Base-by-base conservation (phyloP, 1,140 invertebrate species). In the Brachionus rotundiformis region DNA sequence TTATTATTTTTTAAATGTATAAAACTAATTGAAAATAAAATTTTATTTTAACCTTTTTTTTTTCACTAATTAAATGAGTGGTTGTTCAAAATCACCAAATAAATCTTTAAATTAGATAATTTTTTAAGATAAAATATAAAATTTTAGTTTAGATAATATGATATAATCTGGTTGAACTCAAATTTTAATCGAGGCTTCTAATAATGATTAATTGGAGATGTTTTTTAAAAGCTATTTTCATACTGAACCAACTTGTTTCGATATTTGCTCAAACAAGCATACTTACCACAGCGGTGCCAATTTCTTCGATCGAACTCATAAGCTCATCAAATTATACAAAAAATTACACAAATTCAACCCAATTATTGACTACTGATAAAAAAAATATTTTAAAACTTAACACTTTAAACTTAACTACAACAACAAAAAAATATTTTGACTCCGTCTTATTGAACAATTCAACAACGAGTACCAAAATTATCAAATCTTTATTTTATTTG, bases 11-110 rank as follows among this genome's bases (percentile, higher is more conserved):
- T 54, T 23, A n/a, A 29, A 65, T 65, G 61, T 65, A 65, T 13
- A 65, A 41, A 31, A 31, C 31, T 33, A 65, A 65, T 31, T 65
- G 25, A 65, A 33, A 65, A 65, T 65, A 65, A 65, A 65, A 65
- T 33, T 33, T 23, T 29, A 65, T 65, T 65, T 65, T 61, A 36
- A 41, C 36, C 3, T 29, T 65, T 63, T 29, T 65, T 33, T 10
- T n/a, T 65, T 65, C 16, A n/a, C 13, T 0, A 65, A 10, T 1
- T 4, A 19, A 29, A 29, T 7, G 1, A 31, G 61, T 31, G 61
- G 61, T 65, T 13, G 31, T 65, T 33, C 31, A 65, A 16, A 65
- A 31, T n/a, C 61, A 65, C 61, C 31, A 2, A 11, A 23, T 25
- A 2, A 23, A 8, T 54, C 23, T 54, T 39, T 6, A 6, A 2